These are phyloP conservation scores for Anguilla japonica DNA, from an alignment of 2,113 vertebrate genomes.

Conservation along the genomic window DNA sequence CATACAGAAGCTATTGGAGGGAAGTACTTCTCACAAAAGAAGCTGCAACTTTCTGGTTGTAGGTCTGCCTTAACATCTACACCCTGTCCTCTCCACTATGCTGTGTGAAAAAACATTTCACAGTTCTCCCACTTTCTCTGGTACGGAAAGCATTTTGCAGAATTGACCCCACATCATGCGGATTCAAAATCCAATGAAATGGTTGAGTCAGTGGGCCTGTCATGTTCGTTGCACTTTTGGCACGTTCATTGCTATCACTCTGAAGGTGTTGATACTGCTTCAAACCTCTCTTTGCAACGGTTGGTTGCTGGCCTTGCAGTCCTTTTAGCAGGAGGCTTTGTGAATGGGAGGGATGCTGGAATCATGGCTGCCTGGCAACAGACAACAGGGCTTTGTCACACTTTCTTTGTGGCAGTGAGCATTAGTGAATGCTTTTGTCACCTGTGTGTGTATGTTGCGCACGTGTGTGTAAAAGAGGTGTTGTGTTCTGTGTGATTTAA, in stretches of 20 bases:
- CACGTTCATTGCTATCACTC: not conserved
- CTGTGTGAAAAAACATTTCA: not conserved
- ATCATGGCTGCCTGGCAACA: not conserved
- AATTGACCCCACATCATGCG: no score
- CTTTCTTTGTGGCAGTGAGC: not conserved
- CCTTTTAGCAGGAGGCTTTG: not conserved
- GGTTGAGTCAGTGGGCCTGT: not conserved
- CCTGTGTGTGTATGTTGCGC: conserved; percentile 17
- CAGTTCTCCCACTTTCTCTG: not conserved
- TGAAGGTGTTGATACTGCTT: not conserved
- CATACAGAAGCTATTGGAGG: not conserved
- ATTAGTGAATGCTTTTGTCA: not conserved
- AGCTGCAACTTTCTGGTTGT: not conserved
- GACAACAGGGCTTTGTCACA: not conserved
- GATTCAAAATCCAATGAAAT: not conserved
- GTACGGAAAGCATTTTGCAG: not conserved
- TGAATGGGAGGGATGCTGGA: conserved; percentile 11
- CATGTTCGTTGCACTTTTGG: not conserved
- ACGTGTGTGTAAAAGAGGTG: not conserved
- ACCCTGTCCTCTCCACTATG: not conserved
- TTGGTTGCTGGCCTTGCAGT: not conserved
- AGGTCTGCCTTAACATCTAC: not conserved
- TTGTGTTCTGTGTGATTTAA: conserved; percentile 17
- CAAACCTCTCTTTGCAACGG: not conserved
- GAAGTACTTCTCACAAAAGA: not conserved